These are phyloP conservation scores for Leptinotarsa lineolata DNA, from an alignment of 1,140 invertebrate species.

Conservation along the genomic window DNA sequence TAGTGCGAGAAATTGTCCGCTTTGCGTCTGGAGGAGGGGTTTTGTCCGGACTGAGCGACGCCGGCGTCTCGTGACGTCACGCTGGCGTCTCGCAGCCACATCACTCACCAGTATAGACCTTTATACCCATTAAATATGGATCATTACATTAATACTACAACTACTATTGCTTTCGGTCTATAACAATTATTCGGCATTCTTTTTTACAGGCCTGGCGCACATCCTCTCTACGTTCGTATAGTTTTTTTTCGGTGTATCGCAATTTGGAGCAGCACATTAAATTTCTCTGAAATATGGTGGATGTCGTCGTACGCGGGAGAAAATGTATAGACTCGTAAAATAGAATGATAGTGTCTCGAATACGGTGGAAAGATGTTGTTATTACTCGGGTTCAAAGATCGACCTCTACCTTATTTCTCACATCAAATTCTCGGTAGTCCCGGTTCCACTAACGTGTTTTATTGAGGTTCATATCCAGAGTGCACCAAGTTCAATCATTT, in stretches of 20 bases:
- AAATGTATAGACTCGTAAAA: not conserved
- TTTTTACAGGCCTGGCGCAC: conserved; percentile 18
- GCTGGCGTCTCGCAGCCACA: conserved; percentile 40
- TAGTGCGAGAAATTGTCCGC: conserved; percentile 16
- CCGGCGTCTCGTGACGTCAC: conserved; percentile 42
- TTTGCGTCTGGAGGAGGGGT: conserved; percentile 25
- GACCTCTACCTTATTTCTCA: no score
- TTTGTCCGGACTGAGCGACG: conserved; percentile 34
- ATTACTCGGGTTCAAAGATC: no score
- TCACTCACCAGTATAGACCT: conserved; percentile 32
- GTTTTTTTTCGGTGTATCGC: conserved; percentile 3
- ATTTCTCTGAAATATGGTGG: not conserved
- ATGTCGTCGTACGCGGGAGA: not conserved
- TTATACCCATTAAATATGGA: conserved; percentile 33
- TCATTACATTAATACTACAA: conserved; percentile 32
- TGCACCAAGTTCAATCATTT: no score
- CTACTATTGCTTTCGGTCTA: conserved; percentile 20
- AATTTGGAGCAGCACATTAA: conserved; percentile 11
- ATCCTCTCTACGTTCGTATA: conserved; percentile 10
- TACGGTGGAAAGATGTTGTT: no score
- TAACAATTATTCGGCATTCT: conserved; percentile 26
- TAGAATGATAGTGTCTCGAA: no score
- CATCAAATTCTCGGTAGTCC: no score
- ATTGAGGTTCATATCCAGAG: no score
- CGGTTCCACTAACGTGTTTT: no score